A percentile compares a stretch with the other conserved stretches of the same genome.
Conservation (phyloP, 2,113 vertebrate species). For the Myotis lucifugus region DNA sequence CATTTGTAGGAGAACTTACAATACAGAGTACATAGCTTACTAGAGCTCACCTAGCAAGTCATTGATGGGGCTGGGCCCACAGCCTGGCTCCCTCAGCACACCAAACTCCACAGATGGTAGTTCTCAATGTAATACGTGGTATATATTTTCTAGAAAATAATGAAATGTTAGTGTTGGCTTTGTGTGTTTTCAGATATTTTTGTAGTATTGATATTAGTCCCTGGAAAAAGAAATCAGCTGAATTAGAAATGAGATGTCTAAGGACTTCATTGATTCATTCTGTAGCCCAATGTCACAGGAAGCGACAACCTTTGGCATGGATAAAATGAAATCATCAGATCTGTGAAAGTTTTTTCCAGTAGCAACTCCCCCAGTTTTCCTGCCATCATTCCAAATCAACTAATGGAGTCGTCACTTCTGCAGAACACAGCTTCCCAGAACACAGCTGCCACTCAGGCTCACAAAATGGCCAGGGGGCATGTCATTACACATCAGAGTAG, state of each 20-base stretch:
- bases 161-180: not conserved
- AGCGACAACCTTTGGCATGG: not conserved
- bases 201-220: not conserved
- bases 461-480: not conserved
- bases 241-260: slow-evolving; percentile 24
- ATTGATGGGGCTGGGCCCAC: not conserved
- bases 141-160: not conserved
- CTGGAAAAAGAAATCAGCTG: not conserved
- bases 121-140: not conserved
- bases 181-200: not conserved
- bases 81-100: not conserved
- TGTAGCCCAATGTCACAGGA: not conserved
- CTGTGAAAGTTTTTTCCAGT: not conserved
- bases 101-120: not conserved
- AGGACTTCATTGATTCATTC: not conserved
- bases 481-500: not conserved
- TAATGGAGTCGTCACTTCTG: not conserved
- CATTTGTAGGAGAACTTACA: not conserved
- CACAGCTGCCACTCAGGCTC: not conserved
- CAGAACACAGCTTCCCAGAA: not conserved
- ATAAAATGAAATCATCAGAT: not conserved
- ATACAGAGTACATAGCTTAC: not conserved
- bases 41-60: not conserved
- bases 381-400: not conserved
- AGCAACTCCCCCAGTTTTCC: not conserved